These are phyloP conservation scores for Psilopsiagon aurifrons DNA, from an alignment of 2,113 vertebrate genomes.

Conservation along the genomic window DNA sequence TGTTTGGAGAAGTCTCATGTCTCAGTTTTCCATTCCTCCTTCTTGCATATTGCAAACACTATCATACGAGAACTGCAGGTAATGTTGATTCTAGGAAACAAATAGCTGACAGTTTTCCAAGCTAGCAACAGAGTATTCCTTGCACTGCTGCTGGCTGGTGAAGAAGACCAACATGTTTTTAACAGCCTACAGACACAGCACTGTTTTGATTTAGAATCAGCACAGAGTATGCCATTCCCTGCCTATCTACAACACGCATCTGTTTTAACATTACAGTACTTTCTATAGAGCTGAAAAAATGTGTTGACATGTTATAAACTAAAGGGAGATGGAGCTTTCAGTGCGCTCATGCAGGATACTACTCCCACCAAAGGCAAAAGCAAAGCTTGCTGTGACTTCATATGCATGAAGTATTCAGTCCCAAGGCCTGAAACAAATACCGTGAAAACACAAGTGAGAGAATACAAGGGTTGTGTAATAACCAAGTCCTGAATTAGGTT, in stretches of 20 bases:
- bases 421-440: not conserved
- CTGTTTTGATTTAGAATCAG: not conserved
- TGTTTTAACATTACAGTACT: not conserved
- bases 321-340: not conserved
- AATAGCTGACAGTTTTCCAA: not conserved
- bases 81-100: not conserved
- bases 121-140: not conserved
- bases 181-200: not conserved
- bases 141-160: not conserved
- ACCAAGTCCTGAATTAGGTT: not conserved
- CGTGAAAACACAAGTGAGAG: not conserved
- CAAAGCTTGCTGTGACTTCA: not conserved
- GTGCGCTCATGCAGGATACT: not conserved
- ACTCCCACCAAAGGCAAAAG: not conserved
- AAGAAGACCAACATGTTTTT: not conserved
- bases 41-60: not conserved
- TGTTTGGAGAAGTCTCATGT: not conserved
- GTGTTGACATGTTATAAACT: not conserved
- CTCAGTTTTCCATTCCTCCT: not conserved
- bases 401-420: not conserved
- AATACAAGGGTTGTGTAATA: not conserved
- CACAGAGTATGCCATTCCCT: not conserved
- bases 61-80: not conserved
- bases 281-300: conserved; percentile 7
- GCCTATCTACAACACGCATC: conserved; percentile 19